Evolutionary conservation across 92 coral and sea anemone species (phyloP).

Genomic region (Porites cylindrica): DNA sequence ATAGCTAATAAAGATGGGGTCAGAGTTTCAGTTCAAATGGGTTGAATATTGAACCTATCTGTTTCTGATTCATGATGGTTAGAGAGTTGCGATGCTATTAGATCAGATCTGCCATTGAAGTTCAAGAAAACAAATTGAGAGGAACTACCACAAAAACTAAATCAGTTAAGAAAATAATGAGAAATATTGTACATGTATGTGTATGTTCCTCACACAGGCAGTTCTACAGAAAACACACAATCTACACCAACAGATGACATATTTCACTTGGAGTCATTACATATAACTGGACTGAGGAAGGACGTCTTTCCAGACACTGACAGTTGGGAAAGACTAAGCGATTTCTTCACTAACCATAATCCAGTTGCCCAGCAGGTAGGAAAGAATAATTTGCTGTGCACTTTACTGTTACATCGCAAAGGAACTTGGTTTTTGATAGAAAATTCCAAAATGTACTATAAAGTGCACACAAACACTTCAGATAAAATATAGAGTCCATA

Average conservation of each 20-base stretch:
- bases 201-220: background rate
- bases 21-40: no score
- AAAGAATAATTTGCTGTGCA: background rate
- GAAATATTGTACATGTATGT: no score
- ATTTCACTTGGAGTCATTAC: background rate
- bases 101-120: no score
- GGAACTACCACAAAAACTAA: no score
- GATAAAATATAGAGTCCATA: no score
- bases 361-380: background rate
- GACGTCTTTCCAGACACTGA: slow-evolving; percentile 5
- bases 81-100: no score
- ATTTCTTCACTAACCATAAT: background rate
- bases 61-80: no score
- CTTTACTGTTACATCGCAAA: background rate
- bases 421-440: background rate
- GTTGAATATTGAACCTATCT: no score
- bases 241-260: background rate
- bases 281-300: background rate
- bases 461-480: background rate
- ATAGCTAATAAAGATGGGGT: no score
- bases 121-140: no score
- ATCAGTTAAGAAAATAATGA: no score
- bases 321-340: background rate
- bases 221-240: background rate
- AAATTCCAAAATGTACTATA: background rate